Percentiles rank a stretch among this genome's conserved stretches.
Conservation (phyloP, 2,113 vertebrate species). For the Accipiter cooperii region DNA sequence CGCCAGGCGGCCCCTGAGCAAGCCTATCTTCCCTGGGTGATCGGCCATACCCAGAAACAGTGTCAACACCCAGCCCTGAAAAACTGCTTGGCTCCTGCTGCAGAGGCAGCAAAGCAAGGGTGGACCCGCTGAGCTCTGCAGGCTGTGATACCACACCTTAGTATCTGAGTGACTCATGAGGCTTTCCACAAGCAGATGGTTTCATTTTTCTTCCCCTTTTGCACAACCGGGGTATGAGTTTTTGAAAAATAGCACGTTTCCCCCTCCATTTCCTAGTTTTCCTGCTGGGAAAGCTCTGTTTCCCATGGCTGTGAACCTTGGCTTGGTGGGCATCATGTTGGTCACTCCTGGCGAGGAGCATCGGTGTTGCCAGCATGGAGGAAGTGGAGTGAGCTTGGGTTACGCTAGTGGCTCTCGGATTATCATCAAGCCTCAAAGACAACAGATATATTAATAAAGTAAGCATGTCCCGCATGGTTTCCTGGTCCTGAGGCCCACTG, state of each 20-base stretch:
- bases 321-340: neutral
- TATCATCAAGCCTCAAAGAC: neutral
- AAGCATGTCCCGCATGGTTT: neutral
- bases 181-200: rapidly evolving
- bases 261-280: neutral
- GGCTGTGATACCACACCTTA: conserved; percentile 8
- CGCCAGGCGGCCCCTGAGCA: neutral
- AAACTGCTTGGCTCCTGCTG: neutral
- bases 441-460: neutral
- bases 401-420: neutral
- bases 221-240: neutral
- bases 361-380: rapidly evolving
- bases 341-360: rapidly evolving
- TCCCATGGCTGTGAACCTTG: neutral
- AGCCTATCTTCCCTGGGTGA: neutral
- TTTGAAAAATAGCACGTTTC: rapidly evolving
- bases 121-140: neutral
- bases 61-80: neutral
- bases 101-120: neutral
- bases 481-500: neutral
- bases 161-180: neutral
- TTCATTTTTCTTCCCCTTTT: neutral
- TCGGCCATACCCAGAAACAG: neutral
- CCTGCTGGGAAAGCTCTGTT: neutral
- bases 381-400: neutral